Conservation (phyloP, 2,797 vertebrate genomes). For the Gymnothorax reevesii region DNA sequence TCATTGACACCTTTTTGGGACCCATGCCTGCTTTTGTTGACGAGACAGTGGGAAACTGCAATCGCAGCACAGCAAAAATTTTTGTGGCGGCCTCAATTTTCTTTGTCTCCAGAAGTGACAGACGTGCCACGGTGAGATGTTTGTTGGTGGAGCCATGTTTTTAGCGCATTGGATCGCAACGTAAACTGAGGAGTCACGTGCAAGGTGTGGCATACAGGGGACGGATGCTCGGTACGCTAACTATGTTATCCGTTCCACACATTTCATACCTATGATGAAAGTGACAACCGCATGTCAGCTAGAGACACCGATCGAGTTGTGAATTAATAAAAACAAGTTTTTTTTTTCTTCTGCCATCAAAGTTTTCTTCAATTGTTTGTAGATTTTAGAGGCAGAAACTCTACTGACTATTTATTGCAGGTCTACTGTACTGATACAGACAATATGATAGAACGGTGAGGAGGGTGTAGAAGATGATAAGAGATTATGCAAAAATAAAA, state of each 20-base stretch:
- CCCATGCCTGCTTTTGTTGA: slow-evolving; percentile 77
- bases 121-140: slow-evolving; percentile 74
- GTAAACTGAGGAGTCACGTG: slow-evolving; percentile 78
- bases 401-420: neutral
- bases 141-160: slow-evolving; percentile 73
- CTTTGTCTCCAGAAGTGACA: slow-evolving; percentile 76
- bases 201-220: slow-evolving; percentile 73
- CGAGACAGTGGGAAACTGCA: slow-evolving; percentile 73
- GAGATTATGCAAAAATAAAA: neutral
- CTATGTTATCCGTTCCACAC: slow-evolving; percentile 50
- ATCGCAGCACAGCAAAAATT: slow-evolving; percentile 59
- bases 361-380: neutral
- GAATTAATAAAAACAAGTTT: slow-evolving; percentile 50
- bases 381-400: neutral
- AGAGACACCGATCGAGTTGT: slow-evolving; percentile 60
- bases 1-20: slow-evolving; percentile 88
- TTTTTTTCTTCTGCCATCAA: neutral
- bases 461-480: neutral
- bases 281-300: slow-evolving; percentile 58
- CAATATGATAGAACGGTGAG: slow-evolving; percentile 35
- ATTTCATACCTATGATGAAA: slow-evolving; percentile 58
- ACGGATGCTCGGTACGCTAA: slow-evolving; percentile 47
- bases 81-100: slow-evolving; percentile 72
- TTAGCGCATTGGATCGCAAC: slow-evolving; percentile 71
- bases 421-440: slow-evolving; percentile 48